Evolutionary conservation across 2,888 invertebrate species (phyloP).

Genomic region (Ptycholaimellus sp.): DNA sequence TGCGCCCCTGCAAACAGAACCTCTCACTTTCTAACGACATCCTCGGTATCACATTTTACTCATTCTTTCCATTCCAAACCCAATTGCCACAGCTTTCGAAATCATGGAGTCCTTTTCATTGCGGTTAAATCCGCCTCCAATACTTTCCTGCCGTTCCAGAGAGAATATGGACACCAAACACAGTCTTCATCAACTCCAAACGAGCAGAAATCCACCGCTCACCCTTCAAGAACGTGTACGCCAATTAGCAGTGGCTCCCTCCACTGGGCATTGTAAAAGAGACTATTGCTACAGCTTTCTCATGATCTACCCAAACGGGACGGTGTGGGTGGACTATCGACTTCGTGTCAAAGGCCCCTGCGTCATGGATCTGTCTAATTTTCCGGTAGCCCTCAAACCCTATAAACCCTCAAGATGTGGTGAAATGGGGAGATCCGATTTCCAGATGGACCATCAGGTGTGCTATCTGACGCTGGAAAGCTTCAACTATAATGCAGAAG

Average conservation of each 20-base stretch:
- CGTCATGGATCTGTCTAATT: constrained; percentile 14
- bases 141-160: too few relatives aligned
- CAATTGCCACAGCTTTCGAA: too few relatives aligned
- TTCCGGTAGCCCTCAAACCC: constrained; percentile 7
- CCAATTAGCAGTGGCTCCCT: too few relatives aligned
- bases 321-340: constrained; percentile 23
- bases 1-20: constrained; percentile 21
- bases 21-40: constrained; percentile 18
- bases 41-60: neutral
- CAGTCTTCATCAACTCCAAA: constrained; percentile 20
- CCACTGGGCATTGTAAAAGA: too few relatives aligned
- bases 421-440: constrained; percentile 4
- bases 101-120: too few relatives aligned
- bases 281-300: too few relatives aligned
- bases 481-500: constrained; percentile 17
- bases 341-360: constrained; percentile 18
- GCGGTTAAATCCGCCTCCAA: too few relatives aligned
- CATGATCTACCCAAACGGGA: constrained; percentile 24
- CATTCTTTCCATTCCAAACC: neutral
- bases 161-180: constrained; percentile 22
- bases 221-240: constrained; percentile 22
- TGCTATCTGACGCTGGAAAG: constrained; percentile 21
- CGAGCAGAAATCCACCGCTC: constrained; percentile 17
- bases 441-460: constrained; percentile 20
- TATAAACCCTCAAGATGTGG: neutral